These are phyloP conservation scores for Psylliodes chrysocephalus DNA, from an alignment of 2,888 invertebrate genomes.

Conservation along the genomic window DNA sequence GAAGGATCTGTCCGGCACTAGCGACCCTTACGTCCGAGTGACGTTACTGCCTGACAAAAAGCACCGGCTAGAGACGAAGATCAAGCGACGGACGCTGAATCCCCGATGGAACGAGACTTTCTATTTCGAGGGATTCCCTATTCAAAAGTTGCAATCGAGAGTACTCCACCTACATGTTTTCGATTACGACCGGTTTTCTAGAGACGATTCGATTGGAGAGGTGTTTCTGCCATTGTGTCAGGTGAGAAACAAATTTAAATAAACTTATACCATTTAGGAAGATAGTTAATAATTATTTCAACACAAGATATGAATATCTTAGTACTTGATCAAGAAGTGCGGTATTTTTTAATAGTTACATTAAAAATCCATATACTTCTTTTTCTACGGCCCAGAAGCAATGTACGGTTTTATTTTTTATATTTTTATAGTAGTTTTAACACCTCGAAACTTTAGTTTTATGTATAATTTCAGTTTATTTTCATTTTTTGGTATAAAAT, in stretches of 20 bases:
- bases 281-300: no score
- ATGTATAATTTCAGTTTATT: no score
- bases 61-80: constrained; percentile 91
- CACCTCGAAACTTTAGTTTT: no score
- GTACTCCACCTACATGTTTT: constrained; percentile 93
- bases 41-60: constrained; percentile 92
- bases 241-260: no score
- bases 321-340: no score
- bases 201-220: constrained; percentile 94
- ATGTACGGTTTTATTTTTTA: no score
- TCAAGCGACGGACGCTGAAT: constrained; percentile 88
- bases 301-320: no score
- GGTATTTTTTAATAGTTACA: no score
- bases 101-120: constrained; percentile 95
- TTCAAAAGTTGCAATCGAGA: constrained; percentile 91
- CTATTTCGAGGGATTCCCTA: constrained; percentile 94
- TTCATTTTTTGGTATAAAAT: neutral
- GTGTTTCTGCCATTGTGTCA: constrained; percentile 91
- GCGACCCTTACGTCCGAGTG: constrained; percentile 91
- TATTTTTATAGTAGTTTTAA: no score
- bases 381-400: no score
- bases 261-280: no score
- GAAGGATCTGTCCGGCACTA: constrained; percentile 91
- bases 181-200: constrained; percentile 93
- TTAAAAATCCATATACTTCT: no score